Evolutionary conservation across 2,113 vertebrate genomes (phyloP).

Genomic region (Thamnaconus septentrionalis): DNA sequence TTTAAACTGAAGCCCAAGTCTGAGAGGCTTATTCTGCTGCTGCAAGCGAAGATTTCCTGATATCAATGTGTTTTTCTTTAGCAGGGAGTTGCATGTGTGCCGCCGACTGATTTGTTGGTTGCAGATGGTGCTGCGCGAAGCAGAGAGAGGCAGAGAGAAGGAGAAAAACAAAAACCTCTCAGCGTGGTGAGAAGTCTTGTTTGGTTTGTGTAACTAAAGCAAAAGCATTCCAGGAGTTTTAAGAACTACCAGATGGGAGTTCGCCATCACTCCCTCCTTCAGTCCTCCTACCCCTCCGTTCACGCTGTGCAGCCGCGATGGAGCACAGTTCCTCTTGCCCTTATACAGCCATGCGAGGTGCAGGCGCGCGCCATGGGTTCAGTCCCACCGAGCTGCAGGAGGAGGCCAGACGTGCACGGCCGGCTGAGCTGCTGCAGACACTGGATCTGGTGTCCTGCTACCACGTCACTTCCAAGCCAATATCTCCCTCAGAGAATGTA

Average conservation of each 20-base stretch:
- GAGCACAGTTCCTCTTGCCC: conserved; percentile 69
- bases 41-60: background rate
- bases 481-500: too few relatives aligned
- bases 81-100: conserved; percentile 15
- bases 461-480: background rate
- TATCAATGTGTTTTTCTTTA: background rate
- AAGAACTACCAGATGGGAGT: conserved; percentile 84
- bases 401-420: conserved; percentile 22
- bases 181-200: conserved; percentile 75
- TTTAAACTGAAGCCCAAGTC: too few relatives aligned
- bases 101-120: conserved; percentile 22
- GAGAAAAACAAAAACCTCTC: background rate
- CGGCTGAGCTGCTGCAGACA: background rate
- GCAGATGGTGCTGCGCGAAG: conserved; percentile 40
- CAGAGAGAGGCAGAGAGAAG: conserved; percentile 33
- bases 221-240: conserved; percentile 85
- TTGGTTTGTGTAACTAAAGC: conserved; percentile 85
- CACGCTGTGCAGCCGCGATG: conserved; percentile 36
- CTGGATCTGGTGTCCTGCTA: conserved; percentile 46
- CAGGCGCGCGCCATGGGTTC: conserved; percentile 52
- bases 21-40: too few relatives aligned
- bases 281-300: conserved; percentile 32
- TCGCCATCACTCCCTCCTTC: conserved; percentile 47
- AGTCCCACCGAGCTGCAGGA: conserved; percentile 36
- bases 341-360: conserved; percentile 81